Conservation (phyloP, 1,140 invertebrate species). For the Mycetomoellerius zeteki region DNA sequence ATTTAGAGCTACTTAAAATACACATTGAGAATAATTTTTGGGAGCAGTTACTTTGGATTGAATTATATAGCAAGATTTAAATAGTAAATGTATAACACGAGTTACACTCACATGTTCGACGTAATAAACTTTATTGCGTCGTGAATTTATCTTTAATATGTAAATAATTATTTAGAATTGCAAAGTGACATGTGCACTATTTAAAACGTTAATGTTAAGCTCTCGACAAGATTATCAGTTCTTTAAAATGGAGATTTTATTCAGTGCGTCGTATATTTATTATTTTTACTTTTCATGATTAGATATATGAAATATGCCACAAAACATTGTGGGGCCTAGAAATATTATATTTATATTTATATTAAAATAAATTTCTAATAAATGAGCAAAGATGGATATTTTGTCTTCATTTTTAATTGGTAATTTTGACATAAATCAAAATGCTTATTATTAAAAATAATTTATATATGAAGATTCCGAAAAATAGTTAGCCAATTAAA, state of each 20-base stretch:
- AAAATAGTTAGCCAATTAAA: not conserved
- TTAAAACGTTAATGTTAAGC: not conserved
- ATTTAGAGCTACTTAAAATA: constrained; percentile 21
- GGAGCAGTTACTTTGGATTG: not conserved
- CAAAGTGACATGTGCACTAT: not conserved
- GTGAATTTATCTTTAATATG: not conserved
- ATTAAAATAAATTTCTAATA: not conserved
- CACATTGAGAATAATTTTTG: not conserved
- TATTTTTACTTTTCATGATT: constrained; percentile 1
- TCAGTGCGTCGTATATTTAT: not conserved
- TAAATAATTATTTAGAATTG: constrained; percentile 2
- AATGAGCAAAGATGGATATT: not conserved
- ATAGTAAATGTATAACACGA: not conserved
- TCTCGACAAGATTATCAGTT: not conserved
- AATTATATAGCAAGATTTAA: constrained; percentile 2
- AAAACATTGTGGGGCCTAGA: not conserved
- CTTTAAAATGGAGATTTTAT: not conserved
- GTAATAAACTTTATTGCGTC: not conserved
- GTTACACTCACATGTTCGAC: not conserved
- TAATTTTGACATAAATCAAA: not conserved
- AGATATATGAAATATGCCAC: too few species aligned
- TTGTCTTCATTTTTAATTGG: not conserved
- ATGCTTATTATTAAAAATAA: not conserved
- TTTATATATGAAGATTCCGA: not conserved
- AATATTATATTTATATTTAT: too few species aligned